Base-by-base conservation (phyloP, 2,797 vertebrate genomes). In the Acropternis orthonyx region DNA sequence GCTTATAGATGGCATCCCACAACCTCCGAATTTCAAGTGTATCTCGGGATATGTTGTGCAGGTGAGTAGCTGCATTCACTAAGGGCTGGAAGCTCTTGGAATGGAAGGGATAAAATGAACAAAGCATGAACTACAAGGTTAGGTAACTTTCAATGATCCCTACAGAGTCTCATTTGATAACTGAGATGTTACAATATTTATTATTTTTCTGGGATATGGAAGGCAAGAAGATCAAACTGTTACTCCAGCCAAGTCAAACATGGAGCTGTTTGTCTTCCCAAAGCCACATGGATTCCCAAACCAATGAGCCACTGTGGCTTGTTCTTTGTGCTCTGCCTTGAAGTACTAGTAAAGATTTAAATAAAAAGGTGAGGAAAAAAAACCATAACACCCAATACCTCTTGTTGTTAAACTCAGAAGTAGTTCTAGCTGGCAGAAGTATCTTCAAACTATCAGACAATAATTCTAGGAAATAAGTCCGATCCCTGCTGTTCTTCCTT, bases 41-140 rank as follows among this genome's bases (percentile, higher is more conserved):
- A 98, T 98, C 83, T 98, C 98, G 23, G 99, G 98, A 63, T 99
- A 98, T 7, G 98, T 98, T 48, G 98, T 98, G 46, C 98, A 99
- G 98, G 99, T 98, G 52, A 92, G 96, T 82, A 69, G 63, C 43
- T 36, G 61, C 59, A 19, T 71, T 85, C 28, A 22, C 39, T 4
- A 16, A 63, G 36, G 32, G 36, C 51, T 78, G 51, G 19, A 46
- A 84, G 48, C 39, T n/a, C 34, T 61, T 55, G 36, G 36, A 26
- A 34, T 37, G 46, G 39, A 63, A 44, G 7, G 67, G 27, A 1
- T 56, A 52, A 59, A 23, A 67, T 14, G 6, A 85, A 67, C 39
- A 73, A 82, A 78, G 41, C 18, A 66, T 15, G n/a, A 81, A 27
- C 4, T 7, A 7, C 26, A 68, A 62, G n/a, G 26, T 58, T 72